Evolutionary conservation across 2,113 vertebrate genomes (phyloP).

Genomic region (Lucifuga dentata): DNA sequence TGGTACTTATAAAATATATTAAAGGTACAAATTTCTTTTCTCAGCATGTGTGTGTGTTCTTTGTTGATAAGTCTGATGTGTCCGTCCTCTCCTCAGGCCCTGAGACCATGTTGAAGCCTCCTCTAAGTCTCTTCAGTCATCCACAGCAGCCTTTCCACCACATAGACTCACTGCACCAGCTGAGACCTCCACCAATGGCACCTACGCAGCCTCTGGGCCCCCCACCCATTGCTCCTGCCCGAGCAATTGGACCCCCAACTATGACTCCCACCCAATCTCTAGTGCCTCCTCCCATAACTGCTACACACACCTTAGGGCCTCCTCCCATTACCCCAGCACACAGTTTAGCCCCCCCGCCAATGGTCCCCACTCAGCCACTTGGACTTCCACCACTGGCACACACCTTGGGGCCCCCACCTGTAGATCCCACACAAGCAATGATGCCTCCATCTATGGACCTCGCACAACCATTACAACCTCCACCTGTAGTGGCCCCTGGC

Average conservation of each 20-base stretch:
- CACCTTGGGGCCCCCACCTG: slow-evolving; percentile 60
- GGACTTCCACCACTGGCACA: slow-evolving; percentile 69
- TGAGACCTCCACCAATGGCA: slow-evolving; percentile 73
- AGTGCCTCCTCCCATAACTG: slow-evolving; percentile 55
- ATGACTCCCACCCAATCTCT: slow-evolving; percentile 56
- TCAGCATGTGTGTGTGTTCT: too few relatives aligned
- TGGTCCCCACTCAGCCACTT: slow-evolving; percentile 58
- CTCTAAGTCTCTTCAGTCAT: slow-evolving; percentile 83
- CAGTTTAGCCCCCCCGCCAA: slow-evolving; percentile 75
- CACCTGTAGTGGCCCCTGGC: slow-evolving; percentile 60
- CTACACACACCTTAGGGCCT: slow-evolving; percentile 69
- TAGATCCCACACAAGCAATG: slow-evolving; percentile 67
- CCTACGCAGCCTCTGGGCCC: slow-evolving; percentile 66
- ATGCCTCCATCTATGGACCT: slow-evolving; percentile 68
- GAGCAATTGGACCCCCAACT: slow-evolving; percentile 70
- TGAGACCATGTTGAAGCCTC: slow-evolving; percentile 80
- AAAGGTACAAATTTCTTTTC: too few relatives aligned
- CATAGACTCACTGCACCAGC: slow-evolving; percentile 85
- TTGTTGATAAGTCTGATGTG: too few relatives aligned
- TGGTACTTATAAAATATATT: too few relatives aligned
- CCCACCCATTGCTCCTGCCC: slow-evolving; percentile 65
- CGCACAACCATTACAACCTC: slow-evolving; percentile 58
- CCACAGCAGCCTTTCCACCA: slow-evolving; percentile 82
- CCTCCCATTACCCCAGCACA: slow-evolving; percentile 60
- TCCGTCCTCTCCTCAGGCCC: slow-evolving; percentile 66